Evolutionary conservation across 2,113 vertebrate species (phyloP), one percentile per base, ranked within the genome.

Genomic region (Ameiurus melas): DNA sequence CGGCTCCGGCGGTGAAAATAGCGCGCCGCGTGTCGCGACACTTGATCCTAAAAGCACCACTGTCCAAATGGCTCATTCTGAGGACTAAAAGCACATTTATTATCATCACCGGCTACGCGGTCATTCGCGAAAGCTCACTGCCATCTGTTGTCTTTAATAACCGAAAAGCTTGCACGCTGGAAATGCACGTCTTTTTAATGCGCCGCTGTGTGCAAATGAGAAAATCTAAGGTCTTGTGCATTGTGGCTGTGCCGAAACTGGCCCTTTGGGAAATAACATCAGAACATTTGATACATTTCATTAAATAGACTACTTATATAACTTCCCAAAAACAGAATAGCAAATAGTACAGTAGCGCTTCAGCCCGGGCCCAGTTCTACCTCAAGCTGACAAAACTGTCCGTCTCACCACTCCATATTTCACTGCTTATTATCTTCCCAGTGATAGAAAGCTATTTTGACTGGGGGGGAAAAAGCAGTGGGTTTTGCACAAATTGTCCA

Each of bases 61-160:
- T 36, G 30, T 64, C 82, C 71, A 89, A 90, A 89, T 88, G 88
- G 83, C 83, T 86, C 85, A 16, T 91, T 87, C 5, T 89, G 84
- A 84, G 81, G 78, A 87, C 88, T 89, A 85, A 86, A 87, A 91
- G 90, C 86, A 86, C 87, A 88, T 89, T 87, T 88, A 83, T 88
- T 57, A 55, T 87, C 85, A 87, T 89, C 84, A 71, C 81, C 75
- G 19, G 27, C 75, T 57, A 51, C 70, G 60, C 39, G 57, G 68
- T 91, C 75, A 85, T 90, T 90, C 87, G 83, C 79, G 78, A 87
- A 70, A 43, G 84, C 89, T 88, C 71, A n/a, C 85, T 86, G 87
- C 89, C 91, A 89, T 92, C 90, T 92, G 89, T 90, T 92, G 90
- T 86, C 84, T 53, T 83, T 84, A 87, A 90, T 62, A 83, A 81